Conservation (phyloP, 2,888 invertebrate species). For the Caenorhabditis doughertyi region DNA sequence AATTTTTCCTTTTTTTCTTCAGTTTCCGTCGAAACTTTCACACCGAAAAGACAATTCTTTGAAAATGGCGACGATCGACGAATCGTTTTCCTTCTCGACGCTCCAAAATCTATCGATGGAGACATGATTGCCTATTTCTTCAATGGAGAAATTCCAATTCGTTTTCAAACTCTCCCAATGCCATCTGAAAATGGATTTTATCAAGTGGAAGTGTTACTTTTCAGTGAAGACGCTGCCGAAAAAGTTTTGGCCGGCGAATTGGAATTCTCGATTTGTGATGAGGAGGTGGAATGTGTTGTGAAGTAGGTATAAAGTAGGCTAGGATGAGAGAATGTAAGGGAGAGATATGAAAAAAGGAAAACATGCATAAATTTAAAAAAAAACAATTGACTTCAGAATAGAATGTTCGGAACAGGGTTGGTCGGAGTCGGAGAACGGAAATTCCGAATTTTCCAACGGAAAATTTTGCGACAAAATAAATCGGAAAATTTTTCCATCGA, state of each 20-base stretch:
- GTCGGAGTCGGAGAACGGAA: no score
- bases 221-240: conserved; percentile 43
- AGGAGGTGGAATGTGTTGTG: conserved; percentile 27
- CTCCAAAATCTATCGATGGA: conserved; percentile 49
- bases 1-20: no score
- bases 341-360: no score
- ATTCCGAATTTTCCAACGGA: no score
- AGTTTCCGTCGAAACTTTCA: conserved; percentile 29
- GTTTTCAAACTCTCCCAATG: conserved; percentile 49
- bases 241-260: conserved; percentile 43
- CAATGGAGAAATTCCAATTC: conserved; percentile 39
- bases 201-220: conserved; percentile 63
- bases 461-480: no score
- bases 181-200: conserved; percentile 34
- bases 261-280: conserved; percentile 50
- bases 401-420: no score
- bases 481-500: no score
- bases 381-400: no score
- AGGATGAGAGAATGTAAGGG: no score
- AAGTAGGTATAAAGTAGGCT: no score
- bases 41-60: conserved; percentile 35
- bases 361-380: no score
- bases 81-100: conserved; percentile 54
- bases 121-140: conserved; percentile 50
- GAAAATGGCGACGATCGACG: conserved; percentile 36